These are phyloP conservation scores for Trichacis sp. DNA, from an alignment of 2,888 invertebrate genomes.

Conservation along the genomic window DNA sequence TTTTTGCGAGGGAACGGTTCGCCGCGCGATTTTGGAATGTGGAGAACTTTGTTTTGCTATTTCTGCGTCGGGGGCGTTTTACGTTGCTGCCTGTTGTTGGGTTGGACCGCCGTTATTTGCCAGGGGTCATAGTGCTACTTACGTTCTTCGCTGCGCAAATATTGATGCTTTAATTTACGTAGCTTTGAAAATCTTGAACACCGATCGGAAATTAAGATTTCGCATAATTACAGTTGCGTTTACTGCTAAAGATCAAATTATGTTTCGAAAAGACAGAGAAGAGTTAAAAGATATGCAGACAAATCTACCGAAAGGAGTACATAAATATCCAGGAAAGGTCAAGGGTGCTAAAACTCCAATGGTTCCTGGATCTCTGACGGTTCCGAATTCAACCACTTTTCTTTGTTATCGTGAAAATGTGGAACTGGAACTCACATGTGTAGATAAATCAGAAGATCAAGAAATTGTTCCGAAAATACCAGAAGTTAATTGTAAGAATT, in stretches of 20 bases:
- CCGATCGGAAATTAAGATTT: conserved; percentile 56
- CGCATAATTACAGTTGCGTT: conserved; percentile 51
- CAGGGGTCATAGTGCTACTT: conserved; percentile 56
- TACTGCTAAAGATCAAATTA: conserved; percentile 15
- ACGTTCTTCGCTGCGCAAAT: conserved; percentile 59
- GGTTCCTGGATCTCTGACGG: conserved; percentile 46
- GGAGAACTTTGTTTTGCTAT: conserved; percentile 51
- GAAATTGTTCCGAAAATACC: conserved; percentile 32
- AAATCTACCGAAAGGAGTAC: too few species aligned
- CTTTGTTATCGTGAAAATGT: conserved; percentile 48
- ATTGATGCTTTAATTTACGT: conserved; percentile 55
- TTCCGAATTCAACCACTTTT: conserved; percentile 50
- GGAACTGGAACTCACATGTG: conserved; percentile 37
- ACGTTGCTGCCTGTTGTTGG: conserved; percentile 59
- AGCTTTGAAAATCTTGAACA: conserved; percentile 60
- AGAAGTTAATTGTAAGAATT: conserved; percentile 34
- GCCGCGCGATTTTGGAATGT: conserved; percentile 58
- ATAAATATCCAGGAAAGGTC: conserved; percentile 42
- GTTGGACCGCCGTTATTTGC: conserved; percentile 61
- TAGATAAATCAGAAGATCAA: conserved; percentile 47
- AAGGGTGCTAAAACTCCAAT: neutral
- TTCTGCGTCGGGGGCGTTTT: conserved; percentile 52
- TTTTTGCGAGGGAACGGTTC: conserved; percentile 44
- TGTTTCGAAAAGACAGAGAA: too few species aligned
- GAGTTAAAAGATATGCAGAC: too few species aligned